phyloP scores from a whole-genome alignment of 2,113 vertebrate genomes.

The Macrotus californicus region DNA sequence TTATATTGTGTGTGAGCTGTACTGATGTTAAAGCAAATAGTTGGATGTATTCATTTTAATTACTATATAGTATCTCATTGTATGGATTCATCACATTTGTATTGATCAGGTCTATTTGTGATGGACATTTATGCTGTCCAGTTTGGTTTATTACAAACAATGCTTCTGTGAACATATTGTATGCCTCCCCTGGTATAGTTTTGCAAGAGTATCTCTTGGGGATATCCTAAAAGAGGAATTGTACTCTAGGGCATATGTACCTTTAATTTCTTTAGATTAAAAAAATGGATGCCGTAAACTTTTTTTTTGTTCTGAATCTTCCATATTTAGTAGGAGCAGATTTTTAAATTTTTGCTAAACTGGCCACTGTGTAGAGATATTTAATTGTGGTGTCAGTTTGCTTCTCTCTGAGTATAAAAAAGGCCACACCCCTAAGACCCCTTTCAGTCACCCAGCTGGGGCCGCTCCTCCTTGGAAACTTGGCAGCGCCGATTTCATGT shows the following conservation, averaged over 20 bases:
- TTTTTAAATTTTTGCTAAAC: neutral
- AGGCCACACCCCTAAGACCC: neutral
- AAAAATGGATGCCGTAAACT: neutral
- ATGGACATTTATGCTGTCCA: neutral
- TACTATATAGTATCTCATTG: neutral
- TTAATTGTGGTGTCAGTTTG: neutral
- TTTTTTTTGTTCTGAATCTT: neutral
- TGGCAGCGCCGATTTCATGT: neutral
- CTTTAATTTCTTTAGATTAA: neutral
- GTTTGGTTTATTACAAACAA: neutral
- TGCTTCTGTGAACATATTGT: neutral
- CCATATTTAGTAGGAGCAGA: neutral
- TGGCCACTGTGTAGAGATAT: neutral
- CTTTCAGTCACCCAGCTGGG: neutral
- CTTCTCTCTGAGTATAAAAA: neutral
- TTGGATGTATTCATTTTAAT: neutral
- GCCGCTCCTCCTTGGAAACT: neutral
- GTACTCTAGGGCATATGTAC: accelerated
- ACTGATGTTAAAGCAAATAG: neutral
- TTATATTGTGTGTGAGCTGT: neutral
- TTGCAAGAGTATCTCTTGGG: neutral
- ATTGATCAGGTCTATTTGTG: neutral
- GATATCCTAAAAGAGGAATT: neutral
- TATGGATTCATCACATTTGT: neutral
- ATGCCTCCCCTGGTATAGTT: neutral